Evolutionary conservation across 2,113 vertebrate genomes (phyloP), one percentile per base, ranked within the genome.

Genomic region (Galemys pyrenaicus): DNA sequence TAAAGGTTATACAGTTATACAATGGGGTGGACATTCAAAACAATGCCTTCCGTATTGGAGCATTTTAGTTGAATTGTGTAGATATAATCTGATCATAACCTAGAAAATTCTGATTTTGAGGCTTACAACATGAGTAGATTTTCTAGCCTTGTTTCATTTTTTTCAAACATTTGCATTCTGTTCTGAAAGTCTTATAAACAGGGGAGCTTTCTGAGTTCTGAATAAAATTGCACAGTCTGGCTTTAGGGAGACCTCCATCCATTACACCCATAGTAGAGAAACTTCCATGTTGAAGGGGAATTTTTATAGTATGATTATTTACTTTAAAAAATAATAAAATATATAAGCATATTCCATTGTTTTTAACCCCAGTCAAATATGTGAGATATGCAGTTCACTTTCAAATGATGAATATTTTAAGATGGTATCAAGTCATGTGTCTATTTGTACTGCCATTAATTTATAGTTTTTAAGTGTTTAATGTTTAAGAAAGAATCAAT

Each of bases 21-120:
- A 35, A 2, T 37, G 5, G 37, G 35, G 26, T 35, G 5, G 28
- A 17, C 16, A 64, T 46, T 89, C 0, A 6, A 24, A 24, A 62
- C 68, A 62, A 32, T 39, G 1, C 24, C 6, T 58, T 94, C 70
- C n/a, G 6, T 9, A 32, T 68, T 8, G 15, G 2, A 15, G 32
- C 24, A 22, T 64, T 46, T 11, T 11, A 30, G 1, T 20, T 56
- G 41, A 86, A 73, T 6, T 78, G 0, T 13, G 6, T 37, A 32
- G 51, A 30, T 74, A 28, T 41, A 68, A 78, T 77, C 46, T 44
- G 62, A 64, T 56, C 51, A 32, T 30, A 41, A 70, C 26, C 51
- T 82, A 86, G 78, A 79, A 44, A 67, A 67, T 87, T 87, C 67
- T 39, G 77, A 85, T 85, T 58, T 11, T 58, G 67, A 87, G 41